These are phyloP conservation scores for Epinotia bilunana DNA, from an alignment of 2,888 invertebrate species.

Conservation along the genomic window DNA sequence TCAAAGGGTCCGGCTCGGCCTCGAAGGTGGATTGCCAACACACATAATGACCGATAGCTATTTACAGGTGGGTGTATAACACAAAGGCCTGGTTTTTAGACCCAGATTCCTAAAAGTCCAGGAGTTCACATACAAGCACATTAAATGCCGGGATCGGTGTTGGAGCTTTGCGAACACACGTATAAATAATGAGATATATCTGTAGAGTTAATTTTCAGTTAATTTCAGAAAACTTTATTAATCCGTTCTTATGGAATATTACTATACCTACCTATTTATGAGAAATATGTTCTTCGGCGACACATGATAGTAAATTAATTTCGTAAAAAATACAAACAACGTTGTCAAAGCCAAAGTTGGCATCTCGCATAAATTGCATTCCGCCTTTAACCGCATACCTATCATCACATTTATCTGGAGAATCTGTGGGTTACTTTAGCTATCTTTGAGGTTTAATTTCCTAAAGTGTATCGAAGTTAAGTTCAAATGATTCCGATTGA, in stretches of 20 bases:
- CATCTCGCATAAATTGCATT: constrained; percentile 12
- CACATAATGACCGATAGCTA: constrained; percentile 62
- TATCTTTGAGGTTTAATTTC: constrained; percentile 30
- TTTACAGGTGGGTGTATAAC: constrained; percentile 51
- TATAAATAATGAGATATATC: constrained; percentile 13
- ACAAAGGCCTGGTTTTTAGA: constrained; percentile 52
- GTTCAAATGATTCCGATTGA: constrained; percentile 27
- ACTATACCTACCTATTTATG: no score
- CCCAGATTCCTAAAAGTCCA: constrained; percentile 51
- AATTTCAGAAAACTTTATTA: no score
- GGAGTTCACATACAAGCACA: constrained; percentile 50
- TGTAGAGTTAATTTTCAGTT: not conserved
- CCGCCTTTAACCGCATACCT: constrained; percentile 10
- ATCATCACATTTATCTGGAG: constrained; percentile 21
- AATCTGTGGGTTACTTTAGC: constrained; percentile 2
- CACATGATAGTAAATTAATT: no score
- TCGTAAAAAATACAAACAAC: no score
- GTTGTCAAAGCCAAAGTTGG: not conserved
- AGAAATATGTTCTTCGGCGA: no score
- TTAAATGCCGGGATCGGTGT: constrained; percentile 36
- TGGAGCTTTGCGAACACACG: constrained; percentile 22
- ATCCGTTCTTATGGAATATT: no score
- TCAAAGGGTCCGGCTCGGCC: constrained; percentile 60
- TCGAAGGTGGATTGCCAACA: constrained; percentile 58
- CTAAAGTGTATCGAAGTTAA: constrained; percentile 36